Evolutionary conservation across 2,113 vertebrate genomes (phyloP).

Genomic region (Fulmarus glacialis): DNA sequence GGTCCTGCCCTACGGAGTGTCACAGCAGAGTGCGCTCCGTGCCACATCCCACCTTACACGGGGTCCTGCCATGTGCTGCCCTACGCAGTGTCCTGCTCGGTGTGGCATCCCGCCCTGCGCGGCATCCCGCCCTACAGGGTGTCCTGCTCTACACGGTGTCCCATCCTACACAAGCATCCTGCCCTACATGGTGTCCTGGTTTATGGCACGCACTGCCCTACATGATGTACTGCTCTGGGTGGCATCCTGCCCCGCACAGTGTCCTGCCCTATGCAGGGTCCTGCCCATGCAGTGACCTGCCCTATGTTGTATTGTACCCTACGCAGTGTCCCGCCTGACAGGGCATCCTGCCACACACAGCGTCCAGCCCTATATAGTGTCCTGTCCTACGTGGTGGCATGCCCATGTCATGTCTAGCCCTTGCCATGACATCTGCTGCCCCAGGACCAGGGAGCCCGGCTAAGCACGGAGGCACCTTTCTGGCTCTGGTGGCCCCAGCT

Average conservation of each 20-base stretch:
- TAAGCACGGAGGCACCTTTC: accelerated
- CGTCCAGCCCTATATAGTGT: background rate
- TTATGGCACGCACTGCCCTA: background rate
- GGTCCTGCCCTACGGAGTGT: background rate
- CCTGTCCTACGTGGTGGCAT: background rate
- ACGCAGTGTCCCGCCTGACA: too few species aligned
- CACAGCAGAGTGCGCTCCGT: background rate
- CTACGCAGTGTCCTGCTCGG: background rate
- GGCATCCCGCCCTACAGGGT: too few species aligned
- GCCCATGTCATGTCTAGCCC: background rate
- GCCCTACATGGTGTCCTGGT: background rate
- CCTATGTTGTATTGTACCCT: background rate
- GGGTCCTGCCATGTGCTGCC: too few species aligned
- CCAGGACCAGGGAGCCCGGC: accelerated
- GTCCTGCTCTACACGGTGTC: too few species aligned
- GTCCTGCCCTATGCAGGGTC: background rate
- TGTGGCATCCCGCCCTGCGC: background rate
- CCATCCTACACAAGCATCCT: too few species aligned
- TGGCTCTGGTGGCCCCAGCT: background rate
- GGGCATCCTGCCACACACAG: background rate
- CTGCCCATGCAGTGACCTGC: background rate
- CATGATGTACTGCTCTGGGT: background rate
- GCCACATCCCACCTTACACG: background rate
- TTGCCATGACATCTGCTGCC: background rate
- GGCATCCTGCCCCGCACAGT: too few species aligned